Evolutionary conservation across 2,113 vertebrate genomes (phyloP), one percentile per base, ranked within the genome.

Genomic region (Eupsittula cactorum): DNA sequence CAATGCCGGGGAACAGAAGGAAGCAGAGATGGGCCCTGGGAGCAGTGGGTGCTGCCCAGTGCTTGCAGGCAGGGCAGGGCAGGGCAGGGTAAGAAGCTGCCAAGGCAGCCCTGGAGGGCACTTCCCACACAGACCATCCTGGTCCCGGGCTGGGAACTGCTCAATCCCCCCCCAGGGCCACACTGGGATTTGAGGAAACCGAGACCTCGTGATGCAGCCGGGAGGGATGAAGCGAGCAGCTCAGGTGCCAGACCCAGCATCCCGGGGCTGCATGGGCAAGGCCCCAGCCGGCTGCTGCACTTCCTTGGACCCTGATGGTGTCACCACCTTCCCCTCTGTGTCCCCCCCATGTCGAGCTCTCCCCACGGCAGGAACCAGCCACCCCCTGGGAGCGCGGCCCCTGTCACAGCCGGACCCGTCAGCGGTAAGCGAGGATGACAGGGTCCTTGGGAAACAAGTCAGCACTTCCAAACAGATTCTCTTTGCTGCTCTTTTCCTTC

Each of bases 401-500:
- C 37, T 78, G 92, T 87, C 78, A 92, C 37, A 44, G 81, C 53
- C 57, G 2, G 63, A 44, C 24, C 65, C 80, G 35, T 82, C 79
- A 47, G 63, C 7, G 1, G 13, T 8, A 21, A 90, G 53, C 4
- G 3, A 53, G 92, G 49, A 33, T 82, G 84, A 83, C 88, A 70
- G 63, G 74, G 70, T 47, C 50, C 62, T 49, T 47, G 88, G 71
- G 75, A 92, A 95, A 84, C 82, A 81, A 96, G 90, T 29, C 10
- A 6, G 14, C 57, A 16, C 68, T 94, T 94, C 85, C 89, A 92
- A 93, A 91, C 70, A 70, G 47, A 88, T 84, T 95, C 90, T 92
- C 39, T 90, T 71, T 83, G 89, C 78, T 92, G 82, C 69, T 92
- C 82, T 89, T 92, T 93, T 70, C 68, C 77, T 95, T 96, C 82